phyloP scores from a whole-genome alignment of 2,113 vertebrate species.

The Falcunculus frontatus region DNA sequence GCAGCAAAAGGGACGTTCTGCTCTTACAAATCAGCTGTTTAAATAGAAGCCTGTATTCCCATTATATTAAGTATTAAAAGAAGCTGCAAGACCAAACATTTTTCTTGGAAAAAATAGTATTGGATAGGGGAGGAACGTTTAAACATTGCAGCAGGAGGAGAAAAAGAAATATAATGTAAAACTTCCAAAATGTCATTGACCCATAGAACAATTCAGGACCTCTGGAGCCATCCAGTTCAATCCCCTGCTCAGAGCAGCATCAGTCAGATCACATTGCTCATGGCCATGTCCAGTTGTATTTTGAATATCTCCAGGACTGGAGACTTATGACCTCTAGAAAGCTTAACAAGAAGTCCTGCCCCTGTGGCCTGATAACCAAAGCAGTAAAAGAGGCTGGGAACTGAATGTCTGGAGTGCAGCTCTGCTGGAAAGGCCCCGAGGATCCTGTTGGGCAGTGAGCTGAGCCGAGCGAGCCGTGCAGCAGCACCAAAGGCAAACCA shows the following conservation, averaged over 20 bases:
- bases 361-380: neutral
- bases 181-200: neutral
- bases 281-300: neutral
- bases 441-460: neutral
- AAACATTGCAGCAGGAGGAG: neutral
- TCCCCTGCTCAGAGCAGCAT: neutral
- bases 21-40: neutral
- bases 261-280: neutral
- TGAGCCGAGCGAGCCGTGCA: neutral
- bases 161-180: neutral
- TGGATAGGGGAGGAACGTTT: neutral
- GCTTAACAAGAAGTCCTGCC: neutral
- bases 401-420: neutral
- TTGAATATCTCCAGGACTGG: neutral
- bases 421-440: rapidly evolving
- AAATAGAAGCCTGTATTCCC: neutral
- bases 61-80: neutral
- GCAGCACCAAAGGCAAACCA: neutral
- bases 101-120: neutral
- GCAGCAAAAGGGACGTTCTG: neutral
- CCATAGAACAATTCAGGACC: neutral
- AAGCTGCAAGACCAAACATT: neutral
- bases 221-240: neutral
- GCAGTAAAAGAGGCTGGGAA: neutral
- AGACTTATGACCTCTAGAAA: neutral